phyloP scores from a whole-genome alignment of 2,113 vertebrate genomes.

The Lagenorhynchus albirostris region DNA sequence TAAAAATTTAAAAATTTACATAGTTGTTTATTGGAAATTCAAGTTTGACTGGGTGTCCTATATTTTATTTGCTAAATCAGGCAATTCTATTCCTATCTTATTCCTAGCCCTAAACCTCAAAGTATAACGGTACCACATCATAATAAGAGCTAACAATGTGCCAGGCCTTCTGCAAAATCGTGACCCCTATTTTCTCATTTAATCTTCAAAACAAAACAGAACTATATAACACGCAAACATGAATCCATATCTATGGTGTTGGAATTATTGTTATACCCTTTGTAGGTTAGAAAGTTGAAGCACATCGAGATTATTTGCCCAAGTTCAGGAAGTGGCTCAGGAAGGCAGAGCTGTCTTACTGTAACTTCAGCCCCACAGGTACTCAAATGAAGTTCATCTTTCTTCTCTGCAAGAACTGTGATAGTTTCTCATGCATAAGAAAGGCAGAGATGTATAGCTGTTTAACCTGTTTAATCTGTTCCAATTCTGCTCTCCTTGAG shows the following conservation, averaged over 20 bases:
- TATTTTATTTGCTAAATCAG: constrained; percentile 8
- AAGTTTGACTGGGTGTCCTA: not conserved
- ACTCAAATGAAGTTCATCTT: not conserved
- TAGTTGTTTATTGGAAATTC: not conserved
- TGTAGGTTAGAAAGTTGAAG: not conserved
- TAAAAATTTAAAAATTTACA: not conserved
- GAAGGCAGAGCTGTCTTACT: not conserved
- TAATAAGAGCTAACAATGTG: not conserved
- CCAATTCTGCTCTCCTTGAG: not conserved
- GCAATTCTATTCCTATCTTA: not conserved
- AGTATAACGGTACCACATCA: not conserved
- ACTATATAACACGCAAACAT: not conserved
- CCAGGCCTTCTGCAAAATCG: not conserved
- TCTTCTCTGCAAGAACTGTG: not conserved
- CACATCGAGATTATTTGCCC: not conserved
- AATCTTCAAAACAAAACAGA: not conserved
- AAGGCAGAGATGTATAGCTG: not conserved
- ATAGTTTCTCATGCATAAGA: not conserved
- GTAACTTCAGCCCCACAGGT: not conserved
- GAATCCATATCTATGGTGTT: not conserved
- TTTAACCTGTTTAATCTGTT: not conserved
- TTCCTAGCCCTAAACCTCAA: not conserved
- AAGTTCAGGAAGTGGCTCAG: not conserved
- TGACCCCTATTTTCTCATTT: not conserved
- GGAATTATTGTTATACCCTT: not conserved